Base-by-base conservation (phyloP, 23 tunicate genomes). In the Trididemnum nubilum region DNA sequence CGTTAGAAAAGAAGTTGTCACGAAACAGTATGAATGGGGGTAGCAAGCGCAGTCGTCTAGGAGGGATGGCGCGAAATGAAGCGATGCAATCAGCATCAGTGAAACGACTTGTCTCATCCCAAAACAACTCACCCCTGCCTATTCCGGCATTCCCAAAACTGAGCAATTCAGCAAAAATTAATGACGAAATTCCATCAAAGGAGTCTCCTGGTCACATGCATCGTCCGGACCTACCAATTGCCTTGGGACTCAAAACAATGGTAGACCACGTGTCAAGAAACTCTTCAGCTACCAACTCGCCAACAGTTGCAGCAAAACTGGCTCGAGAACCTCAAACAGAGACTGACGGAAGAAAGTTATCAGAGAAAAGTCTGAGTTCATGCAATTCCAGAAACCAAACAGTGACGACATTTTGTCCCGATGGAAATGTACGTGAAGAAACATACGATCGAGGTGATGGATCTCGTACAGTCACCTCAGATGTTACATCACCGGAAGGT, bases 381-480 rank as follows among this genome's bases (percentile, higher is more conserved):
- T 9, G 9, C 15, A 9, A 15, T 44, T 15, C 26, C 26, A 80
- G 65, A 65, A 65, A 80, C 30, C 84, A 80, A 59, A 80, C 28
- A 1, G 75, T 80, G 1, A 65, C 84, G 19, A 80, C 84, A 7
- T 80, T 80, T 36, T 29, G 71, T 5, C 84, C 84, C 38, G 61
- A 65, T 80, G 84, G 84, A 22, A 26, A 65, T 57, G 35, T 80
- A 29, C 74, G 65, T 22, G 44, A 80, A n/a, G 75, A 80, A 80
- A 65, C 25, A 2, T 25, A 64, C 28, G 75, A 66, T 35, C 12
- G 84, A 28, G 75, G 54, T 65, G 84, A 80, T 4, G 84, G 84
- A 21, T 44, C 54, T 44, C 54, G 9, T 44, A n/a, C n/a, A n/a
- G 57, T 49, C 15, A 12, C 18, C 12, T 49, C 57, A 12, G 12